Conservation (phyloP, 2,888 invertebrate genomes). For the Mythimna lalbum region DNA sequence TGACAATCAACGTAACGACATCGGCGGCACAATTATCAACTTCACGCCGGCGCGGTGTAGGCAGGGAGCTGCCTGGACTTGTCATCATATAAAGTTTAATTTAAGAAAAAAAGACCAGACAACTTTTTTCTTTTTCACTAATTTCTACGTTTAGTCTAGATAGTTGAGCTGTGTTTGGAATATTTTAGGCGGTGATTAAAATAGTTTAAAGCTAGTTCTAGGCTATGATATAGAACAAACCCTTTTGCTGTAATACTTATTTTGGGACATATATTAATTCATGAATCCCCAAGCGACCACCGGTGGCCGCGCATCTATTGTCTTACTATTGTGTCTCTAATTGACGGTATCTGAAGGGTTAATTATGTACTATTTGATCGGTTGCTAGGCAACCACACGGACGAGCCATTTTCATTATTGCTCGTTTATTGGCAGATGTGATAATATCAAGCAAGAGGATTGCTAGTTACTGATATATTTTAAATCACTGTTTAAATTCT, state of each 20-base stretch:
- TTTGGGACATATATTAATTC: no score
- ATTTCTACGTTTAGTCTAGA: slow-evolving; percentile 13
- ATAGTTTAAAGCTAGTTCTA: background rate
- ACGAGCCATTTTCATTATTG: background rate
- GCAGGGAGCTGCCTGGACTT: slow-evolving; percentile 22
- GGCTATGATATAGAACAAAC: background rate
- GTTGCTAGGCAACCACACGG: background rate
- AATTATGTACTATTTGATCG: background rate
- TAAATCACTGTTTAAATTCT: background rate
- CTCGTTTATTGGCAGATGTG: background rate
- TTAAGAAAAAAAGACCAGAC: background rate
- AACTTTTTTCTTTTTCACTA: slow-evolving; percentile 4
- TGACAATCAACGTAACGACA: slow-evolving; percentile 50
- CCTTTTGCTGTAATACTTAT: no score
- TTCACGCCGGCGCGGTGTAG: slow-evolving; percentile 20
- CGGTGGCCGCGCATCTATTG: no score
- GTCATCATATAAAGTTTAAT: slow-evolving; percentile 43
- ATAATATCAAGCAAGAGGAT: background rate
- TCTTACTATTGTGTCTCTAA: no score
- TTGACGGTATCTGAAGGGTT: no score
- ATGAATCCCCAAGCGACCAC: no score
- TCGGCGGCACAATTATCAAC: slow-evolving; percentile 40
- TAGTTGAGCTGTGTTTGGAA: slow-evolving; percentile 27
- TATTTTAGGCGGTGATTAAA: slow-evolving; percentile 15
- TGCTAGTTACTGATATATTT: background rate